Evolutionary conservation across 2,113 vertebrate genomes (phyloP).

Genomic region (Tretioscincus oriximinensis): DNA sequence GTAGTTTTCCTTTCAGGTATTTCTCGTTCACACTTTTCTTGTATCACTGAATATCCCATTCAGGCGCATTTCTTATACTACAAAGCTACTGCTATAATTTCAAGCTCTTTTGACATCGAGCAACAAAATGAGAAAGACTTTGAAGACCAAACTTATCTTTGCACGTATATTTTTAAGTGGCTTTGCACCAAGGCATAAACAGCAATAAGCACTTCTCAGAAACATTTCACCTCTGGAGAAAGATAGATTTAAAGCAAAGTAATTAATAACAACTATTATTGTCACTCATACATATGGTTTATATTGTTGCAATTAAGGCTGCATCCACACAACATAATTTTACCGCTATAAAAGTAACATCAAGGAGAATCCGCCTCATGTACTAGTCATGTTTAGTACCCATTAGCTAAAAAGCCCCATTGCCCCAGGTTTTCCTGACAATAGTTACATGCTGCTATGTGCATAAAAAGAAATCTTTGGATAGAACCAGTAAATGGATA

Average conservation of each 20-base stretch:
- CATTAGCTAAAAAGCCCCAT: too few relatives aligned
- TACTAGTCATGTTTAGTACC: too few relatives aligned
- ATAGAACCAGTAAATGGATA: too few relatives aligned
- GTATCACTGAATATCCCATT: constrained; percentile 7
- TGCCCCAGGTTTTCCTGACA: too few relatives aligned
- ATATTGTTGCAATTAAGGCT: too few relatives aligned
- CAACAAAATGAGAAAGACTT: background rate
- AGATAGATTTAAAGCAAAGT: background rate
- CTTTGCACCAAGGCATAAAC: background rate
- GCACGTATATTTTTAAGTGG: background rate
- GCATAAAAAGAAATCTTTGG: too few relatives aligned
- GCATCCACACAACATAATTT: too few relatives aligned
- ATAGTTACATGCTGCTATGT: too few relatives aligned
- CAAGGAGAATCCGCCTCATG: too few relatives aligned
- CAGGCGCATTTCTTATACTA: constrained; percentile 2
- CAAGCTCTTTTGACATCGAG: constrained; percentile 11
- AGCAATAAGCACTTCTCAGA: background rate
- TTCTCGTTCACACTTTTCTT: background rate
- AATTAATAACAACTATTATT: background rate
- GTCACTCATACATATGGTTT: background rate
- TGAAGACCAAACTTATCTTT: background rate
- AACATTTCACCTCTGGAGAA: background rate
- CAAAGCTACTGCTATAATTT: constrained; percentile 11
- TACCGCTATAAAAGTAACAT: too few relatives aligned
- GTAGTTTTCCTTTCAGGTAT: background rate